Evolutionary conservation across 2,113 vertebrate species (phyloP).

Genomic region (Corythaeola cristata): DNA sequence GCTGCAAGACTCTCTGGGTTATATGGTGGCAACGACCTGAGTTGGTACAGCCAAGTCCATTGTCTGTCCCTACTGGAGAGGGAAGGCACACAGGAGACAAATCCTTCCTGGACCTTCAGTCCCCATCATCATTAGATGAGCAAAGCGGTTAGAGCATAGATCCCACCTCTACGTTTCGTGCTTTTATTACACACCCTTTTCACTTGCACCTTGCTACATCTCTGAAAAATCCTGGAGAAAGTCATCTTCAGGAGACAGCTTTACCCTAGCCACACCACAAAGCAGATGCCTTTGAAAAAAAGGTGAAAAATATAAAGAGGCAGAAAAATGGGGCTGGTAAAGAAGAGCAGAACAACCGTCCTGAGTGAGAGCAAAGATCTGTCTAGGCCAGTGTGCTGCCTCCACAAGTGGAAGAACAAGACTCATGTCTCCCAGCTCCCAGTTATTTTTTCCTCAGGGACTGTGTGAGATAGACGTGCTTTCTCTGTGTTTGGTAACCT

Average conservation of each 20-base stretch:
- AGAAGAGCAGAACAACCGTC: not conserved
- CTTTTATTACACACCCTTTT: not conserved
- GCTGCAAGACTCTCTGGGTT: not conserved
- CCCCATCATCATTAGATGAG: not conserved
- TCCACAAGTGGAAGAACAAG: not conserved
- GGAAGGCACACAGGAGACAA: not conserved
- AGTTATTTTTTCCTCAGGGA: not conserved
- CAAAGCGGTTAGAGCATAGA: not conserved
- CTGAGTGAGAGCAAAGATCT: not conserved
- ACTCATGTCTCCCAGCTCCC: not conserved
- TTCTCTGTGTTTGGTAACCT: not conserved
- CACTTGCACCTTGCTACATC: not conserved
- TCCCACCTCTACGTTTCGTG: rapidly evolving
- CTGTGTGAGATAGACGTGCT: not conserved
- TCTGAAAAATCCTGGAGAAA: not conserved
- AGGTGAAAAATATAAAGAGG: not conserved
- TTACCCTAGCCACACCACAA: not conserved
- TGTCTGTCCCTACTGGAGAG: not conserved
- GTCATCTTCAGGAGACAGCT: not conserved
- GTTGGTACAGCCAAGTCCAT: not conserved
- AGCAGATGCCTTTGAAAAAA: not conserved
- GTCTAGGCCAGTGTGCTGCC: not conserved
- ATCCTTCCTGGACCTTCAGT: not conserved
- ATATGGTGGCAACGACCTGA: not conserved
- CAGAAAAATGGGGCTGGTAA: not conserved